These are phyloP conservation scores for Terebella lapidaria DNA, from an alignment of 2,888 invertebrate genomes.

Conservation along the genomic window DNA sequence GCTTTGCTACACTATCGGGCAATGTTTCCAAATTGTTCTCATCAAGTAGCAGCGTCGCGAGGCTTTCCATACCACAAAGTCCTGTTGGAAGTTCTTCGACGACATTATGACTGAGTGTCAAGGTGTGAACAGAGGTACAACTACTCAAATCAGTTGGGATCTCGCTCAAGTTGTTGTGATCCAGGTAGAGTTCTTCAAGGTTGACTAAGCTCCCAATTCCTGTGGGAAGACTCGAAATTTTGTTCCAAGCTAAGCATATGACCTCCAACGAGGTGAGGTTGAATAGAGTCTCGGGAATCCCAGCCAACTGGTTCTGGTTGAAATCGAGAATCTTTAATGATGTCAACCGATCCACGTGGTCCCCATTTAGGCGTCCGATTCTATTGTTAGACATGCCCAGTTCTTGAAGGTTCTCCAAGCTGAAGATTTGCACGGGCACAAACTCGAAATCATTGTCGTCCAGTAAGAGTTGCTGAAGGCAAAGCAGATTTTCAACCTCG, in stretches of 20 bases:
- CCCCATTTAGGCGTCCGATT: constrained; percentile 33
- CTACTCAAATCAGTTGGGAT: constrained; percentile 43
- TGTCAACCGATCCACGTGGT: constrained; percentile 30
- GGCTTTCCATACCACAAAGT: constrained; percentile 35
- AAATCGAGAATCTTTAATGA: constrained; percentile 37
- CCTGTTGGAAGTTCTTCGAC: constrained; percentile 41
- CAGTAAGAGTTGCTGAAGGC: constrained; percentile 35
- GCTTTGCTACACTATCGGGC: constrained; percentile 35
- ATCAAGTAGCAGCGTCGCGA: constrained; percentile 36
- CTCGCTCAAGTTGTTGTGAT: constrained; percentile 33
- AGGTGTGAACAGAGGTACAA: constrained; percentile 35
- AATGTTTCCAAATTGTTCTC: constrained; percentile 37
- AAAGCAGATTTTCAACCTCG: constrained; percentile 37
- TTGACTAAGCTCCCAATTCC: constrained; percentile 36
- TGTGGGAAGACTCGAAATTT: constrained; percentile 32
- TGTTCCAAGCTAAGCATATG: constrained; percentile 40
- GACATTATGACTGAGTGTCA: constrained; percentile 39
- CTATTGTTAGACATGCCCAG: constrained; percentile 42
- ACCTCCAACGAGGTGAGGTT: constrained; percentile 31
- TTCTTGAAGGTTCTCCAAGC: constrained; percentile 36
- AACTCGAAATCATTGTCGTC: constrained; percentile 47
- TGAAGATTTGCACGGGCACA: constrained; percentile 41
- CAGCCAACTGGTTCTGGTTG: constrained; percentile 38
- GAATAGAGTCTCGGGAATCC: constrained; percentile 36
- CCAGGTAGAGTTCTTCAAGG: constrained; percentile 42